Base-by-base conservation (phyloP, 2,797 vertebrate genomes). In the Emydoidea blandingii region DNA sequence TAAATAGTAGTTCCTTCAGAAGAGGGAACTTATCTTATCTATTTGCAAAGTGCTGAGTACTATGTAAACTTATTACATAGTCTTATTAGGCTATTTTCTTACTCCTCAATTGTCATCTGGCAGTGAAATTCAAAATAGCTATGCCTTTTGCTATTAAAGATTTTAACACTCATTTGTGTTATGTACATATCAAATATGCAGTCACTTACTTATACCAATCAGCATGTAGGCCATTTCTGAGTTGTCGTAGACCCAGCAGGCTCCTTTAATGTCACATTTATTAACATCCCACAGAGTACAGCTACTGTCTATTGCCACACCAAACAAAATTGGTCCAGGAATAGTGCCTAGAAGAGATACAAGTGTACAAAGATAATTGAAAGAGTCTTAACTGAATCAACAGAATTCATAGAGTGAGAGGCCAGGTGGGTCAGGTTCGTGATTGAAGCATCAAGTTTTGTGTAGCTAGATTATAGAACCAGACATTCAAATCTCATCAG, bases 241-340 rank as follows among this genome's bases (percentile, higher is more conserved):
- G 81, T 98, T 98, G 87, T 98, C 87, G 87, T 98, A 98, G 59
- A 97, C 59, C 98, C 97, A 98, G 90, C 98, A 98, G 50, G 98
- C 98, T 95, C 98, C 98, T 97, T 88, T 96, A 84, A 12, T 79
- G 47, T 96, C 96, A 96, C 98, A 98, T 49, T 98, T 97, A 52
- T 98, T 96, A 52, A 97, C 5, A 91, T 98, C 97, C 98, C 98
- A 98, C 8, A 98, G 95, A 68, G 94, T 93, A 88, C 98, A 98
- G 16, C 98, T 98, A 87, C 89, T 96, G 80, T 98, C 98, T 96
- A 98, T 98, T 78, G 97, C 93, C 89, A 97, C 16, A 16, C 98
- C 98, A 96, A 98, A 98, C 89, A 98, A 87, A 95, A 98, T 98
- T 31, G 98, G 98, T 79, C 98, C 98, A 86, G 98, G 98, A 94